A percentile compares a stretch with the other conserved stretches of the same genome.
phyloP scores from a whole-genome alignment of 1,140 invertebrate genomes.

The Chironomus tepperi region DNA sequence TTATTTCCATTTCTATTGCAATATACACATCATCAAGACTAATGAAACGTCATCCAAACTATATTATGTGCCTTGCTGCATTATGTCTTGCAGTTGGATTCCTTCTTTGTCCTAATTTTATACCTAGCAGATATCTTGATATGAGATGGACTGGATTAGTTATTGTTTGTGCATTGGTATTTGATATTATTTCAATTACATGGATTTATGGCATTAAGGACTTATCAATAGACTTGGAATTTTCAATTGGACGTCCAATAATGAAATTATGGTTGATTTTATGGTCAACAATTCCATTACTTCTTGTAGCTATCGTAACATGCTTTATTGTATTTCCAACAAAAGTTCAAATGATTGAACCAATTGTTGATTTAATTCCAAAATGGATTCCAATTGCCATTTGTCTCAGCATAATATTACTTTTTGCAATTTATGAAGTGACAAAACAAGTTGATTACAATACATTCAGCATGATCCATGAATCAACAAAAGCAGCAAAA shows the following conservation, averaged over 20 bases:
- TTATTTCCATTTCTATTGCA: conserved; percentile 35
- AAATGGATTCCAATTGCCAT: conserved; percentile 38
- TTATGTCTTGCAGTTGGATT: conserved; percentile 35
- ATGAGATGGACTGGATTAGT: conserved; percentile 36
- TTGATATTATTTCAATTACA: conserved; percentile 36
- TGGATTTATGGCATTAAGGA: conserved; percentile 40
- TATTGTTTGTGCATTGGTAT: conserved; percentile 35
- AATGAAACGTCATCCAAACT: conserved; percentile 36
- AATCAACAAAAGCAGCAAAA: conserved; percentile 38
- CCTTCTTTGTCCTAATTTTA: conserved; percentile 34
- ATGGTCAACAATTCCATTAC: conserved; percentile 36
- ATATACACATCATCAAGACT: conserved; percentile 37
- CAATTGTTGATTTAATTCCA: conserved; percentile 34
- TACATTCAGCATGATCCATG: conserved; percentile 40
- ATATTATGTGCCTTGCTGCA: conserved; percentile 36
- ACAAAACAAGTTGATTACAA: conserved; percentile 40
- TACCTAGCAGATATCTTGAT: conserved; percentile 36
- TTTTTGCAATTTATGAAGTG: conserved; percentile 35
- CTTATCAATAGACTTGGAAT: conserved; percentile 39
- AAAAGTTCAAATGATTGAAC: conserved; percentile 31
- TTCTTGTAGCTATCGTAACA: conserved; percentile 35
- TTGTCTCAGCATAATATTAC: conserved; percentile 33
- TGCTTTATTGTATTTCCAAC: conserved; percentile 35
- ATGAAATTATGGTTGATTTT: conserved; percentile 36
- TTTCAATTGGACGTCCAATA: conserved; percentile 39